Evolutionary conservation across 2,888 invertebrate species (phyloP), one percentile per base, ranked within the genome.

Genomic region (Galerucella nymphaeae): DNA sequence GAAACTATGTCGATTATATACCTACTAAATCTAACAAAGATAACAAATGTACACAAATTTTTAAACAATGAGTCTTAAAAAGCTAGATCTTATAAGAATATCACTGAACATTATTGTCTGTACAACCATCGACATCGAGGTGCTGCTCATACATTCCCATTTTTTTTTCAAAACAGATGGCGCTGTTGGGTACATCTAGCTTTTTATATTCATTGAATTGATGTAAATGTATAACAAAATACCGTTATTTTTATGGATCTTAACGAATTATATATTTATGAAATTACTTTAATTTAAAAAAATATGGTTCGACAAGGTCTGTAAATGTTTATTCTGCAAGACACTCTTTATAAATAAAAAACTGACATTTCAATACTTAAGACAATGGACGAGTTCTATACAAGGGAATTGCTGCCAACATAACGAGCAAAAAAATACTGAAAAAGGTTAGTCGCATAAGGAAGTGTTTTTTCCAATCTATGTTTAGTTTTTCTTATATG

Each of bases 61-160:
- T 67, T 67, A 67, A 67, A 59, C 61, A 59, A 59, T 61, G 67
- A 38, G 18, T 59, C 30, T 30, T 18, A 61, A 55, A 57, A 57
- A 67, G 67, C 38, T 61, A 41, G 50, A 42, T 18, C 42, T 42
- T 42, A 13, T 62, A 10, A 18, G 30, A n/a, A 11, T 58, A 30
- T 30, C n/a, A 58, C 14, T n/a, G 14, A 58, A 30, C n/a, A 30
- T 58, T 11, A 20, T 53, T 53, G 9, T 53, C 18, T 53, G 53
- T 2, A 14, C 14, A 53, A 18, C 2, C 53, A 53, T 14, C 53
- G 5, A 53, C 9, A 57, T 20, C 18, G 20, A 13, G 11, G 10
- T 20, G 18, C 5, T 57, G 18, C 10, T 20, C 18, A 13, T 57
- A 57, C 5, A 55, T 55, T 55, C 20, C 55, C 30, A 38, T 38